Percentiles rank a stretch among this genome's conserved stretches.
phyloP scores from a whole-genome alignment of 2,888 invertebrate species.

The Caenorhabditis plicata region DNA sequence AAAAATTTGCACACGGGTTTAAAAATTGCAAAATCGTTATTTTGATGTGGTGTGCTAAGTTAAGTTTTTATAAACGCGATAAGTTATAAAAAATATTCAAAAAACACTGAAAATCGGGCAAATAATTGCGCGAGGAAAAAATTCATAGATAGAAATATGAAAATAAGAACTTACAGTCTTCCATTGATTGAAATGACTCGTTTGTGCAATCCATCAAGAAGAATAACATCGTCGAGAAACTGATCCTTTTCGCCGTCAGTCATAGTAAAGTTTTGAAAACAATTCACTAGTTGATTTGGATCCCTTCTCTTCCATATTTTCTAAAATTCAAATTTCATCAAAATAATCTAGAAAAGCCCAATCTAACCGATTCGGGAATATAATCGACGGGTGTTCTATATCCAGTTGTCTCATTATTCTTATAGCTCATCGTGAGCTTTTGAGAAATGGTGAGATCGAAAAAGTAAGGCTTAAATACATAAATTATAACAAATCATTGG shows the following conservation, averaged over 20 bases:
- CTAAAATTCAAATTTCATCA: slow-evolving; percentile 16
- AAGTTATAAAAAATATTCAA: no score
- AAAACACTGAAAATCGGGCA: no score
- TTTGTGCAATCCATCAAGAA: slow-evolving; percentile 47
- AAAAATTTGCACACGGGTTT: no score
- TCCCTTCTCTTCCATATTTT: slow-evolving; percentile 35
- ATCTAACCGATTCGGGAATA: slow-evolving; percentile 34
- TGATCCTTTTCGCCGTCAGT: slow-evolving; percentile 18
- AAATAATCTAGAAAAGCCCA: background rate
- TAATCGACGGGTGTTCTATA: slow-evolving; percentile 52
- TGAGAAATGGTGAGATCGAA: no score
- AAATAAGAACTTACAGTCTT: slow-evolving; percentile 42
- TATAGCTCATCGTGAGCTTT: slow-evolving; percentile 47
- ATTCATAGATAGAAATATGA: no score
- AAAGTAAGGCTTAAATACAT: no score
- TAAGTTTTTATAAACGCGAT: no score
- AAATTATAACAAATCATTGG: no score
- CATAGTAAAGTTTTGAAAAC: slow-evolving; percentile 25
- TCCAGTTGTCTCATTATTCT: slow-evolving; percentile 24
- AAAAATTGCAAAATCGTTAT: no score
- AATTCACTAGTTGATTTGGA: slow-evolving; percentile 42
- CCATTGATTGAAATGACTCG: slow-evolving; percentile 52
- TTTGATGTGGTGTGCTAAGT: no score
- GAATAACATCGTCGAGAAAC: slow-evolving; percentile 42
- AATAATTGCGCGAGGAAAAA: no score